These are phyloP conservation scores for Formicarius rufipectus DNA, from an alignment of 2,113 vertebrate genomes.

Conservation along the genomic window DNA sequence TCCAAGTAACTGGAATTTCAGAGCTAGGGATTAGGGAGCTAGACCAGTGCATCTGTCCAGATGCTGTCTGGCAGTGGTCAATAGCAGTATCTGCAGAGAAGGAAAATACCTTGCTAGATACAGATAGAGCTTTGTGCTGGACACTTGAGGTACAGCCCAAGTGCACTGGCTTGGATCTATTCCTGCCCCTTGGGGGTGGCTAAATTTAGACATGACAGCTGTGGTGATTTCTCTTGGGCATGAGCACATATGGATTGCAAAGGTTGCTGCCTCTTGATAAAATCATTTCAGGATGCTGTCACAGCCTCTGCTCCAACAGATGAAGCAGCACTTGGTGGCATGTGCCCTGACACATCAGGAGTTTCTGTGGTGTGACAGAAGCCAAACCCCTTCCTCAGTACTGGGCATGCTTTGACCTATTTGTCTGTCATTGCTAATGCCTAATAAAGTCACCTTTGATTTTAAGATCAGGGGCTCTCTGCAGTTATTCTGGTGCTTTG, in stretches of 20 bases:
- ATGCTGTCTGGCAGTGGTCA: neutral
- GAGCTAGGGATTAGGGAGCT: neutral
- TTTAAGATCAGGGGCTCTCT: neutral
- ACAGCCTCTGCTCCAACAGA: neutral
- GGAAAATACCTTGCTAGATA: neutral
- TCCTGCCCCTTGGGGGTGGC: neutral
- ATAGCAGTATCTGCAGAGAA: neutral
- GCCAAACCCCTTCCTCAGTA: neutral
- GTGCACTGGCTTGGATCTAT: neutral
- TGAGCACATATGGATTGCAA: accelerated
- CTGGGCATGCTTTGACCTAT: neutral
- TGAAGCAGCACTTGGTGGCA: neutral
- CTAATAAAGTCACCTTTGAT: neutral
- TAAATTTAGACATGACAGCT: neutral
- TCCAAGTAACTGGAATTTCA: neutral
- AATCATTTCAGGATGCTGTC: neutral
- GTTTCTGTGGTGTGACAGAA: neutral
- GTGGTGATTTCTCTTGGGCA: neutral
- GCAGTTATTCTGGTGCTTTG: neutral
- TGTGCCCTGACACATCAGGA: neutral
- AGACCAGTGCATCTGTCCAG: neutral
- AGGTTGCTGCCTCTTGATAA: neutral
- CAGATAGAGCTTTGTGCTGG: neutral
- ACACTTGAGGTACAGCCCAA: accelerated
- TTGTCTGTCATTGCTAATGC: neutral